phyloP scores from a whole-genome alignment of 2,113 vertebrate species.

The Romanogobio albipinnatus region DNA sequence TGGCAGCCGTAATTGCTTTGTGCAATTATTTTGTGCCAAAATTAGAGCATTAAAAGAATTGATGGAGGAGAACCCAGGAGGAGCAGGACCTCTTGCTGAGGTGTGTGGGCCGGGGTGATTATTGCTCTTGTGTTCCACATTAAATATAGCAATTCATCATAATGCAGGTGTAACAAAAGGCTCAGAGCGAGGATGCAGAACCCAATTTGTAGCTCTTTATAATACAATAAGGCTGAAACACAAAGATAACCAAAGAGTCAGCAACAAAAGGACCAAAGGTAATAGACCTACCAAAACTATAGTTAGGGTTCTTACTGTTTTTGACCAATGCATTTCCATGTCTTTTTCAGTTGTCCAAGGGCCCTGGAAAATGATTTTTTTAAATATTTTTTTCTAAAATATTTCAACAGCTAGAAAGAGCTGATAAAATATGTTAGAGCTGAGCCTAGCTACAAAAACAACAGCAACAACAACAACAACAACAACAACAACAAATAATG shows the following conservation, averaged over 20 bases:
- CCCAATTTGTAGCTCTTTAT: constrained; percentile 31
- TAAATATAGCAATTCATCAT: constrained; percentile 22
- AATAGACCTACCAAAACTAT: too few relatives aligned
- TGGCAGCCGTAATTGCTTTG: constrained; percentile 11
- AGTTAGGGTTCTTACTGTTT: background rate
- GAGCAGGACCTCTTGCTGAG: background rate
- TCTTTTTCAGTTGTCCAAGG: background rate
- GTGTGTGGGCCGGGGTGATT: constrained; percentile 13
- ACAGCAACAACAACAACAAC: too few relatives aligned
- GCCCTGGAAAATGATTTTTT: background rate
- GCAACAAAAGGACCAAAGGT: background rate
- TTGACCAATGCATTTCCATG: too few relatives aligned
- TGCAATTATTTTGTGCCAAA: background rate
- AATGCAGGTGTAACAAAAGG: constrained; percentile 31
- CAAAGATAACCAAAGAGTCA: constrained; percentile 14
- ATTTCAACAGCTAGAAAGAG: background rate
- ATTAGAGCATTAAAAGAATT: background rate
- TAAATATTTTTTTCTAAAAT: background rate
- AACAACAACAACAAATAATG: too few relatives aligned
- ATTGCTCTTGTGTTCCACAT: constrained; percentile 3
- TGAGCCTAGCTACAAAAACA: background rate
- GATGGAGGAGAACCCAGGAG: background rate
- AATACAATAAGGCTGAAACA: background rate
- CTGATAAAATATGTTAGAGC: background rate
- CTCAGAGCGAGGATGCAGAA: background rate